phyloP scores from a whole-genome alignment of 2,797 vertebrate species.

The Taenioides sp. region DNA sequence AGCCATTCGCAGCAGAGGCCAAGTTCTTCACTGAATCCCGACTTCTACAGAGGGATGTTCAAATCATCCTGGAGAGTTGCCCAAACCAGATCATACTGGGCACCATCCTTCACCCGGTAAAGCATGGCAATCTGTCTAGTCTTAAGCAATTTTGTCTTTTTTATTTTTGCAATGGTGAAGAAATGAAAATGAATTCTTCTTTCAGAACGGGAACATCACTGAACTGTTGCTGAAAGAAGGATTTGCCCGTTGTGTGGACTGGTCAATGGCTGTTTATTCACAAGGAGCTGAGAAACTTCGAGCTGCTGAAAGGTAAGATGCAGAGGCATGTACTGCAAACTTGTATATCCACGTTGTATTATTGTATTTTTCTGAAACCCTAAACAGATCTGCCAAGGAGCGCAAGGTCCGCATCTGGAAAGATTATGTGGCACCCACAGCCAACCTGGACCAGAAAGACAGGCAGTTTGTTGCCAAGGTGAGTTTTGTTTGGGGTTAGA shows the following conservation, averaged over 20 bases:
- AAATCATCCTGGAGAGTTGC: conserved; percentile 96
- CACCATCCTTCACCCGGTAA: conserved; percentile 93
- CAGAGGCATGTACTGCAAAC: not conserved
- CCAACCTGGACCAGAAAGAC: conserved; percentile 97
- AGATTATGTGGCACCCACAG: conserved; percentile 96
- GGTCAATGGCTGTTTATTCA: conserved; percentile 96
- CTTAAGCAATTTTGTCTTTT: not conserved
- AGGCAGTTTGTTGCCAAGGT: conserved; percentile 97
- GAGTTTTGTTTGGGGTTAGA: conserved; percentile 38
- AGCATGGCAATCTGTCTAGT: not conserved
- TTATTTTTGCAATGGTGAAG: not conserved
- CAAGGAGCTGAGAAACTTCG: conserved; percentile 94
- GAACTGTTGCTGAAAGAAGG: conserved; percentile 94
- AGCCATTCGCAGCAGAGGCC: conserved; percentile 93
- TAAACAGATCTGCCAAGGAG: conserved; percentile 90
- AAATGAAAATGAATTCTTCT: not conserved
- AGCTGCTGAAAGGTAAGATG: conserved; percentile 85
- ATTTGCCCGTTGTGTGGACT: conserved; percentile 96
- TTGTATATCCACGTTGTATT: not conserved
- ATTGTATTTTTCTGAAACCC: conserved; percentile 15
- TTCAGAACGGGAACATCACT: conserved; percentile 96
- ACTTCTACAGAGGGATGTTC: conserved; percentile 94
- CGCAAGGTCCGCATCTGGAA: conserved; percentile 95
- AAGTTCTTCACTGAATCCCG: conserved; percentile 98
- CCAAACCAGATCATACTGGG: conserved; percentile 96